Percentiles rank a stretch among this genome's conserved stretches.
Conservation (phyloP, 2,888 invertebrate genomes). For the Thyatira batis region DNA sequence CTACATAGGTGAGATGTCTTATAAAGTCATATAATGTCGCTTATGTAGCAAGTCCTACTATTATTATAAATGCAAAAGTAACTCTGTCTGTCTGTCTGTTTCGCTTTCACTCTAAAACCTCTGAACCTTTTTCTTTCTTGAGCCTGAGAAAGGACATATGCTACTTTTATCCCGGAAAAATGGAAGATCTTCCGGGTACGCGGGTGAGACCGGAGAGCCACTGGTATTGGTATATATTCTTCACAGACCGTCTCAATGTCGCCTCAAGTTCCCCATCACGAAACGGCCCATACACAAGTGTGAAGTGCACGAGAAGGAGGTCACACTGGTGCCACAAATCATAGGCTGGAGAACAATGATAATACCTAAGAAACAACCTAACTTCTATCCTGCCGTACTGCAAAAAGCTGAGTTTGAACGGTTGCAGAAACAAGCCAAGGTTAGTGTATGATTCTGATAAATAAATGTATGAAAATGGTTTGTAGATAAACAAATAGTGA, state of each 20-base stretch:
- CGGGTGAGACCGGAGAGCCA: no score
- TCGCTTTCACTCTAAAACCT: no score
- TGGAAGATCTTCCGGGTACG: no score
- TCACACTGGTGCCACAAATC: conserved; percentile 54
- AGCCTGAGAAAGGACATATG: no score
- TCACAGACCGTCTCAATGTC: conserved; percentile 71
- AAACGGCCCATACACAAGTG: conserved; percentile 73
- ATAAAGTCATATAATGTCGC: no score
- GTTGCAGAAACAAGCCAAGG: conserved; percentile 82
- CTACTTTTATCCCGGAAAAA: no score
- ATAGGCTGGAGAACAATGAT: conserved; percentile 71
- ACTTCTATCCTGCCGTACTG: conserved; percentile 82
- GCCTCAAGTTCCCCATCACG: conserved; percentile 66
- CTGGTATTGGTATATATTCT: not conserved
- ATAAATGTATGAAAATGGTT: no score
- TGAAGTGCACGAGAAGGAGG: conserved; percentile 51
- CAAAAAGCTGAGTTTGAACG: conserved; percentile 83
- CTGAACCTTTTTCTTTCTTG: no score
- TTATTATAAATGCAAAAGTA: not conserved
- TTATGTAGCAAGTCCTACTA: not conserved
- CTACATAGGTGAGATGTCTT: conserved; percentile 55
- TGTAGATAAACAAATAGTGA: no score
- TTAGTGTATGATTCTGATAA: conserved; percentile 40
- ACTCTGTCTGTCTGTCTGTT: no score
- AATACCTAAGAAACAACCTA: conserved; percentile 76